phyloP scores from a whole-genome alignment of 2,888 invertebrate genomes.

The Eupsilia transversa region DNA sequence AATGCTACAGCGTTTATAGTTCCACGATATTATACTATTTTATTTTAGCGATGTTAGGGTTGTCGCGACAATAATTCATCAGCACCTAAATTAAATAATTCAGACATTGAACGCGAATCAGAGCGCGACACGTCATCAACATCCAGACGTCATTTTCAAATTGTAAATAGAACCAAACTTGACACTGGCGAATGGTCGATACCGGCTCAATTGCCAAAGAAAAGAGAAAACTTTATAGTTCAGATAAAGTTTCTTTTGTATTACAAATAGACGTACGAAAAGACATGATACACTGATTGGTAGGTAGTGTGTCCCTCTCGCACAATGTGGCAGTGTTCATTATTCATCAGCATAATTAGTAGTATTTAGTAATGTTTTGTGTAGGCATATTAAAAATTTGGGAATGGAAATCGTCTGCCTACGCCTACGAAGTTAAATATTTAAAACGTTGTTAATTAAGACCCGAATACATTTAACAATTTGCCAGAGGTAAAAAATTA shows the following conservation, averaged over 20 bases:
- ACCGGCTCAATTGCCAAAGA: too few relatives aligned
- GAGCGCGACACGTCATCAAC: not conserved
- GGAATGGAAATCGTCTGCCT: not conserved
- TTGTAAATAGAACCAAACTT: not conserved
- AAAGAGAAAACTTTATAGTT: not conserved
- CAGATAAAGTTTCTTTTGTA: not conserved
- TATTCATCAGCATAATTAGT: not conserved
- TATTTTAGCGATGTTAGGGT: slow-evolving; percentile 35
- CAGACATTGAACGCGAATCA: not conserved
- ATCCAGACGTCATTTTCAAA: not conserved
- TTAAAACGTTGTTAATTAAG: not conserved
- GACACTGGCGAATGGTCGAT: too few relatives aligned
- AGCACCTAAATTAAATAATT: not conserved
- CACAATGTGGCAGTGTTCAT: not conserved
- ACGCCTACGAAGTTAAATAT: too few relatives aligned
- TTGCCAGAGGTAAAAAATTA: too few relatives aligned
- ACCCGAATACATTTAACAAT: too few relatives aligned
- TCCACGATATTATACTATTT: slow-evolving; percentile 54
- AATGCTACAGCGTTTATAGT: slow-evolving; percentile 52
- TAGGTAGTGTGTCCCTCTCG: not conserved
- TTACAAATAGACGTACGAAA: not conserved
- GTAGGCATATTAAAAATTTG: not conserved
- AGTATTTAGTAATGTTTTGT: not conserved
- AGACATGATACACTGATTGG: not conserved
- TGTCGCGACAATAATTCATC: not conserved